Evolutionary conservation across 2,888 invertebrate species (phyloP), one percentile per base, ranked within the genome.

Genomic region (Digitonthophagus gazella): DNA sequence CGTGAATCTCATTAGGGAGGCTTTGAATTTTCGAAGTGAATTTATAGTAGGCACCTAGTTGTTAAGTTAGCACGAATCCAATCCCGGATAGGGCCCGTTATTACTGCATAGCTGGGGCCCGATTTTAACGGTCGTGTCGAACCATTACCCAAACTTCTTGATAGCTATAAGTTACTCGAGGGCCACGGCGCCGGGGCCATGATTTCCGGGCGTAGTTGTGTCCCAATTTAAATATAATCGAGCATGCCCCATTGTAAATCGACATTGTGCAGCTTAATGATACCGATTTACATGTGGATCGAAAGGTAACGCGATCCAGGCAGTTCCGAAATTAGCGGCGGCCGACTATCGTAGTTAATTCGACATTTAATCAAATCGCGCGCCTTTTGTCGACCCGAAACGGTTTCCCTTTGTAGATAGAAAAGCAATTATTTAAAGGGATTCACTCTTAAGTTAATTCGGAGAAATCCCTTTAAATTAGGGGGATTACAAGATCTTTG

Each of bases 81-180:
- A 61, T 61, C 61, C 20, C 16, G 61, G n/a, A 61, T 61, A 61
- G 61, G 20, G 14, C 19, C 18, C 18, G 19, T 20, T 61, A 61
- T 61, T 61, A 61, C 19, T n/a, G 19, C 8, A 61, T 19, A 18
- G 61, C 61, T 18, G 18, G 19, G 19, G 61, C 18, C 19, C 14
- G 61, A 61, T 61, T 61, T 61, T 61, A 61, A 61, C 61, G 61
- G 19, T 19, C 61, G 20, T 61, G 61, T 61, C 61, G 19, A 20
- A 61, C 61, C 61, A 61, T 61, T 61, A 61, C 20, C 61, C 19
- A 61, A 61, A 61, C 61, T 61, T 61, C 61, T 61, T 61, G 61
- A 61, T 61, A 61, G 61, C 61, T 16, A 61, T 61, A 61, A 61
- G 61, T 61, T 61, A 20, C 61, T 61, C n/a, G 19, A n/a, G 19